These are phyloP conservation scores for Lasioglossum villosulum DNA, from an alignment of 2,888 invertebrate genomes.

Conservation along the genomic window DNA sequence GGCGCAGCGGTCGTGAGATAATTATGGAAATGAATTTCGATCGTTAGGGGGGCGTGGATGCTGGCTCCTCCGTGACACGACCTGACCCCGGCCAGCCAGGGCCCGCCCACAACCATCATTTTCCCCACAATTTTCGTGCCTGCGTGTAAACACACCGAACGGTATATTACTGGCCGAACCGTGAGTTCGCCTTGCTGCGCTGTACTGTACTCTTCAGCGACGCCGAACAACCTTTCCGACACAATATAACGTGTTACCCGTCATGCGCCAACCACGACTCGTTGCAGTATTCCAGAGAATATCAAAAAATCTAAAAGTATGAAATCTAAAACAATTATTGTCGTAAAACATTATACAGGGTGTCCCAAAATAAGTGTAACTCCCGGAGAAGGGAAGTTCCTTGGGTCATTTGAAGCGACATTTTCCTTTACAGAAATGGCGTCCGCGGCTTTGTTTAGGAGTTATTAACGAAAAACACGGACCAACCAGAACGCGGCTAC, in stretches of 20 bases:
- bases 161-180: conserved; percentile 54
- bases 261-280: background rate
- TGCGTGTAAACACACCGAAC: conserved; percentile 69
- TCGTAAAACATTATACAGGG: no score
- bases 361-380: no score
- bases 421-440: no score
- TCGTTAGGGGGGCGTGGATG: conserved; percentile 78
- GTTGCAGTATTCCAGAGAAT: no score
- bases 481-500: no score
- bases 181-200: background rate
- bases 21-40: conserved; percentile 81
- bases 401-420: no score
- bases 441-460: no score
- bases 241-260: conserved; percentile 18
- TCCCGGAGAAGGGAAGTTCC: no score
- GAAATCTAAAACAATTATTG: no score
- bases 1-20: conserved; percentile 73
- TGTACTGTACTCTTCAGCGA: background rate
- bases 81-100: conserved; percentile 63
- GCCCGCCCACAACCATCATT: conserved; percentile 62
- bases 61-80: conserved; percentile 73
- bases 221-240: conserved; percentile 10
- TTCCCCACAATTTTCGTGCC: conserved; percentile 72
- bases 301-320: no score
- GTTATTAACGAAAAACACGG: no score